Evolutionary conservation across 2,113 vertebrate genomes (phyloP), one percentile per base, ranked within the genome.

Genomic region (Oxygymnocypris stewartii): DNA sequence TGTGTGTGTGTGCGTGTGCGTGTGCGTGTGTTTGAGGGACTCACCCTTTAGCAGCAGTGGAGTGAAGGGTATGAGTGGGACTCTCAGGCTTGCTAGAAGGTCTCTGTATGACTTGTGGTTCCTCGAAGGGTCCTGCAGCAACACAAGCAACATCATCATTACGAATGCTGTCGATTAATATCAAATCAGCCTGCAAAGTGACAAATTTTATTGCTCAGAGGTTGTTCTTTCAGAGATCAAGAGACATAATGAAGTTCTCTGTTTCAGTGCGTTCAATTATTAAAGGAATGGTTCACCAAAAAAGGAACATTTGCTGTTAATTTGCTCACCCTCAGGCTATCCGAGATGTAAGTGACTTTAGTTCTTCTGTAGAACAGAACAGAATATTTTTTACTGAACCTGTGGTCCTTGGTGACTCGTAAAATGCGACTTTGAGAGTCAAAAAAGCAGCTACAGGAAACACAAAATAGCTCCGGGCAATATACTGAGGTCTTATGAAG

Each of bases 21-120:
- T 2, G 28, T 31, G 28, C 1, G 35, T 25, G 31, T 63, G 75
- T 83, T 54, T 76, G 59, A 13, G 4, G 12, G 63, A 18, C 89
- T 94, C 85, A 96, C 96, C 96, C 95, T 97, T 97, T 84, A 97
- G 94, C 91, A 98, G 96, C 90, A 99, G 96, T 1, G 97, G 97
- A 16, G 98, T 96, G 0, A 98, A 99, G 67, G 98, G 98, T 90
- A 98, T 99, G 82, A 98, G 94, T 0, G 98, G 98, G 2, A 97
- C 96, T 81, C 97, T 95, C 92, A 99, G 97, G 91, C 96, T 96
- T 89, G 95, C 96, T 89, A 99, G 95, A 90, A 97, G 94, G 89
- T 98, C 97, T 90, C 98, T 93, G 94, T 99, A 99, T 69, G 96
- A 96, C 92, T 99, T 99, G 87, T 99, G 98, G 92, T 99, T 99